Conservation (phyloP, 2,797 vertebrate genomes). For the Protosalanx chinensis region DNA sequence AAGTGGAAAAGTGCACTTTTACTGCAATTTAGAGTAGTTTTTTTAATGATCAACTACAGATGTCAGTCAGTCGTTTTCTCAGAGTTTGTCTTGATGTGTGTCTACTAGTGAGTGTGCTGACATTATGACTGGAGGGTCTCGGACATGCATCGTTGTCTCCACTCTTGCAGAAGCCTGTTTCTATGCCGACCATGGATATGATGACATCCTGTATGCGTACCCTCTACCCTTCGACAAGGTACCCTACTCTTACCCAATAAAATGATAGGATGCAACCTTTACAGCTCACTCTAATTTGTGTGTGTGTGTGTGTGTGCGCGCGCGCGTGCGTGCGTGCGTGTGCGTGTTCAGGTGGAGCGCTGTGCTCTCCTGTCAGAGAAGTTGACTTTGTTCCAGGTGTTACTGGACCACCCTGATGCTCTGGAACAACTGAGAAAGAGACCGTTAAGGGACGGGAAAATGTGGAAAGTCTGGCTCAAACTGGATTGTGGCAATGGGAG, state of each 20-base stretch:
- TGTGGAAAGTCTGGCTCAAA: conserved; percentile 82
- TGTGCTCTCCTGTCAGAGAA: conserved; percentile 71
- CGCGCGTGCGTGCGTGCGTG: conserved; percentile 13
- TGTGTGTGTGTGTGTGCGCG: conserved; percentile 8
- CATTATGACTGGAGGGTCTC: conserved; percentile 75
- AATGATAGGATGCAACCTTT: background rate
- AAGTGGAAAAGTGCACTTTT: background rate
- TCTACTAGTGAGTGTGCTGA: conserved; percentile 73
- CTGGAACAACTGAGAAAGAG: conserved; percentile 64
- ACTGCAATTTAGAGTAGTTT: background rate
- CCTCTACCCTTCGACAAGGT: conserved; percentile 75
- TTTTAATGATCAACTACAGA: too few relatives aligned
- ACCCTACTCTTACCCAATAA: background rate
- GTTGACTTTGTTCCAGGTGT: conserved; percentile 74
- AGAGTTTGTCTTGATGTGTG: conserved; percentile 9
- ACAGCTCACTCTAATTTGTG: background rate
- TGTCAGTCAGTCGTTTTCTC: background rate
- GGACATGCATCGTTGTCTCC: conserved; percentile 77
- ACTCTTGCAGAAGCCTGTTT: conserved; percentile 78
- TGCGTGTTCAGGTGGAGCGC: conserved; percentile 59
- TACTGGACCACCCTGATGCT: conserved; percentile 70
- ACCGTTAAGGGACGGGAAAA: conserved; percentile 57
- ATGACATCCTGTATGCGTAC: conserved; percentile 83
- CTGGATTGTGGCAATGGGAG: conserved; percentile 81
- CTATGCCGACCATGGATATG: conserved; percentile 77